Conservation (phyloP, 1,140 invertebrate species). For the Dendrolimus punctatus region DNA sequence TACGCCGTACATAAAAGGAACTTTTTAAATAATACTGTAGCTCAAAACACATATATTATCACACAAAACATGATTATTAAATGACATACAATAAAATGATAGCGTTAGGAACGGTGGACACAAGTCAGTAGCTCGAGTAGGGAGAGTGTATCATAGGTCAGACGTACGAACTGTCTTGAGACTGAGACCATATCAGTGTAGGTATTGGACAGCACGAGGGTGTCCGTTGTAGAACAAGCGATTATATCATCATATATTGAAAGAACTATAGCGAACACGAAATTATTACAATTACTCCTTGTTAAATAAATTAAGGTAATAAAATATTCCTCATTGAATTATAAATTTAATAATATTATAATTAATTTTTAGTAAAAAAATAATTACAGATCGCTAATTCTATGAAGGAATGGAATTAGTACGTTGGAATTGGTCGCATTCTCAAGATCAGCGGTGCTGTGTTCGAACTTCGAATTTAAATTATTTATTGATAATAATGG, state of each 20-base stretch:
- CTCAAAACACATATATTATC: no score
- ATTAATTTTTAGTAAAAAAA: constrained; percentile 45
- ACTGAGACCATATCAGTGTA: constrained; percentile 68
- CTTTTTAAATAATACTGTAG: no score
- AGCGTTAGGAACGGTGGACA: constrained; percentile 36
- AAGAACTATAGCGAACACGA: constrained; percentile 26
- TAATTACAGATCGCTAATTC: constrained; percentile 65
- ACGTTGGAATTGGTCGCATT: constrained; percentile 57
- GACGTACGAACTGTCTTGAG: constrained; percentile 66
- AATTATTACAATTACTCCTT: constrained; percentile 45
- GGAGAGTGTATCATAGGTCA: constrained; percentile 64
- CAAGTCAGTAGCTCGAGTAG: constrained; percentile 61
- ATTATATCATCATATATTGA: constrained; percentile 40
- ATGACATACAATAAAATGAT: background rate
- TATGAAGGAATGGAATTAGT: constrained; percentile 57
- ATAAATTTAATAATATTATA: constrained; percentile 33
- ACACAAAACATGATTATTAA: background rate
- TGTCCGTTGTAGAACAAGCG: constrained; percentile 62
- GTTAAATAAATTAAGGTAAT: constrained; percentile 50
- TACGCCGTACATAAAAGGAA: constrained; percentile 16
- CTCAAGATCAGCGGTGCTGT: constrained; percentile 60
- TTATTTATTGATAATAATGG: background rate
- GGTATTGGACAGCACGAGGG: constrained; percentile 44
- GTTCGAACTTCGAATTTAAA: constrained; percentile 35
- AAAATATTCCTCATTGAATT: constrained; percentile 49